Conservation (phyloP, 2,888 invertebrate species). For the Achlya flavicornis region DNA sequence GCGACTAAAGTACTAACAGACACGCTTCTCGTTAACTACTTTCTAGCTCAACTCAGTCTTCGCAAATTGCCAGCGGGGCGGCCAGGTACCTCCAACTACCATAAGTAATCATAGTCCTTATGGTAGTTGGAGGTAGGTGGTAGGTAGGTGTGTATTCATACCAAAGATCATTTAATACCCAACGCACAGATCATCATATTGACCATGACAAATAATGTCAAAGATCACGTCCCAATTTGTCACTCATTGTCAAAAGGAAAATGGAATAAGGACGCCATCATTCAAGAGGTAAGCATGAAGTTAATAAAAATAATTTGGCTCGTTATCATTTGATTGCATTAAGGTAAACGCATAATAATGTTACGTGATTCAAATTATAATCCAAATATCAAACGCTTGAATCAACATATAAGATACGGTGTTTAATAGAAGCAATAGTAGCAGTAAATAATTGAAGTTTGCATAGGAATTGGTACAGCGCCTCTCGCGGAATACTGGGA, state of each 20-base stretch:
- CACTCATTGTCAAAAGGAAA: background rate
- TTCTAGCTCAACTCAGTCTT: no score
- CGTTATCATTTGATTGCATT: background rate
- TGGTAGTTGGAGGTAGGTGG: no score
- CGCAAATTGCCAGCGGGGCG: no score
- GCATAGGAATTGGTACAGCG: no score
- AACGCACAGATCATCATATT: background rate
- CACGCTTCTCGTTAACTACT: no score
- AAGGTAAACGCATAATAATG: background rate
- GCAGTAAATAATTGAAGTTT: no score
- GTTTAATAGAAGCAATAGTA: no score
- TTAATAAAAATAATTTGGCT: background rate
- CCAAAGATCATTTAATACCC: background rate
- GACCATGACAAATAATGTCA: background rate
- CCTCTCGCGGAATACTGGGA: no score
- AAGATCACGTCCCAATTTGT: slow-evolving; percentile 4
- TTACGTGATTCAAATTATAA: background rate
- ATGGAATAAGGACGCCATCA: background rate
- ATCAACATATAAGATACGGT: background rate
- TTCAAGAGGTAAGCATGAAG: background rate
- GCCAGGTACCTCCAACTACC: no score
- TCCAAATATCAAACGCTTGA: background rate
- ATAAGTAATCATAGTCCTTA: no score
- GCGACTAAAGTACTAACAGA: no score
- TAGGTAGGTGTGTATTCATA: no score